Percentiles rank a stretch among this genome's conserved stretches.
Evolutionary conservation across 2,797 vertebrate species (phyloP).

Genomic region (Schizopygopsis pylzovi): DNA sequence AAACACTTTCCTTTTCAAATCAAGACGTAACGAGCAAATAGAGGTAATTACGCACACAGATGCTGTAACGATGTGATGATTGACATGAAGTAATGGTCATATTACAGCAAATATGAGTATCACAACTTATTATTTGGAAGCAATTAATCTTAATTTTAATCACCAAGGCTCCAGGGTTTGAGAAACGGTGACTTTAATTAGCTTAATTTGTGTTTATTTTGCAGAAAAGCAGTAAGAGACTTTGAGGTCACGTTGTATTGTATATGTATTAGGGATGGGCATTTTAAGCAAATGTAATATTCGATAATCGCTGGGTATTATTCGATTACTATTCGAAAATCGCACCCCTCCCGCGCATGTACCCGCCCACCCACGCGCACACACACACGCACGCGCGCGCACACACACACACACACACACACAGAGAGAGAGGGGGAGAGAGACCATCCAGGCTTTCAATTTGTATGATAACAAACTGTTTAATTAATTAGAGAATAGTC

Average conservation of each 20-base stretch:
- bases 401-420: no score
- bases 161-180: background rate
- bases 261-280: no score
- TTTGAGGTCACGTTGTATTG: background rate
- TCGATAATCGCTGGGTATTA: no score
- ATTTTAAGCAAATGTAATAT: no score
- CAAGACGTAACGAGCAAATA: background rate
- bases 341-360: no score
- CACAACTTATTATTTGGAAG: background rate
- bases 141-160: background rate
- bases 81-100: background rate
- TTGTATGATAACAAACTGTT: no score
- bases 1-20: constrained; percentile 13
- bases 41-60: background rate
- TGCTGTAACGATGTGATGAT: background rate
- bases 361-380: no score
- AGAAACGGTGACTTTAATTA: background rate
- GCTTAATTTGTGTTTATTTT: background rate
- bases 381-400: no score
- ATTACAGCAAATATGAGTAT: background rate
- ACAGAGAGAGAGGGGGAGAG: no score
- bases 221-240: background rate
- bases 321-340: no score
- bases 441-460: no score
- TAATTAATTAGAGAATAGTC: no score